These are phyloP conservation scores for Megamerina dolium DNA, from an alignment of 2,888 invertebrate genomes.

Conservation along the genomic window DNA sequence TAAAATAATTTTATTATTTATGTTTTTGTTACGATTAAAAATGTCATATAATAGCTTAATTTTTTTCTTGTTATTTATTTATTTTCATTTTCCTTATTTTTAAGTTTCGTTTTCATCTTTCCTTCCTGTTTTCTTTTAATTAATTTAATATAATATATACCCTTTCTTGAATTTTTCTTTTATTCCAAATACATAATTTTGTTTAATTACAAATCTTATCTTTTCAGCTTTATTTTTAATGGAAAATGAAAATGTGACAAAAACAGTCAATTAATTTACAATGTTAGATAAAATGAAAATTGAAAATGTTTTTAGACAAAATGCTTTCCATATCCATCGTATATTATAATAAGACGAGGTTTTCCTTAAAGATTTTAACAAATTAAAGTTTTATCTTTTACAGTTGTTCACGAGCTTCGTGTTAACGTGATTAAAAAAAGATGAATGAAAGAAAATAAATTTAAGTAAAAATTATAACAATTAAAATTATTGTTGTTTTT, in stretches of 20 bases:
- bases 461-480: too few species aligned
- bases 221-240: constrained; percentile 2
- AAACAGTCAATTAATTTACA: too few species aligned
- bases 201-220: constrained; percentile 26
- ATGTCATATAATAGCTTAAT: constrained; percentile 42
- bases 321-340: too few species aligned
- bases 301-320: too few species aligned
- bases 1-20: constrained; percentile 39
- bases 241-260: constrained; percentile 8
- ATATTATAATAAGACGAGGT: too few species aligned
- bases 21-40: constrained; percentile 45
- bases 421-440: too few species aligned
- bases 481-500: too few species aligned
- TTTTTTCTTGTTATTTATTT: constrained; percentile 19
- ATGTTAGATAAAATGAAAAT: too few species aligned
- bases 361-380: too few species aligned
- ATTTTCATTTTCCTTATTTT: constrained; percentile 29
- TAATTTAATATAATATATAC: constrained; percentile 24
- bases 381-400: too few species aligned
- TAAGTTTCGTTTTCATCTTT: constrained; percentile 23
- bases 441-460: too few species aligned
- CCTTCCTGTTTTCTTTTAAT: constrained; percentile 20
- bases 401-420: too few species aligned
- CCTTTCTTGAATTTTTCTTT: constrained; percentile 23
- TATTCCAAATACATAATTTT: constrained; percentile 39